Conservation (phyloP, 1,140 invertebrate genomes). For the Rhyzopertha dominica region DNA sequence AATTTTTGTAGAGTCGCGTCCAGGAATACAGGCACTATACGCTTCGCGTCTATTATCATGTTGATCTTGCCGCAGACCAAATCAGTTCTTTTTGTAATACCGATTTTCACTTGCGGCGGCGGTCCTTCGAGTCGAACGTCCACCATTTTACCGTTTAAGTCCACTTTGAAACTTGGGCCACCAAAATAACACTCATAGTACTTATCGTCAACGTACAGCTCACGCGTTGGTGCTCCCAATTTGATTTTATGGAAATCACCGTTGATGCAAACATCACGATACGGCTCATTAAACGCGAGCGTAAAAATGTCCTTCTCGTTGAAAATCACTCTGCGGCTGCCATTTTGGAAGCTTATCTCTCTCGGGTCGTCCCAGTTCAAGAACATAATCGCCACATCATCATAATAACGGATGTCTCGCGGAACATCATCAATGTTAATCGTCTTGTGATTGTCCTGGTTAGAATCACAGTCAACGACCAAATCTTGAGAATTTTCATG, state of each 20-base stretch:
- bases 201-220: slow-evolving; percentile 81
- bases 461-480: slow-evolving; percentile 55
- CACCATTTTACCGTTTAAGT: slow-evolving; percentile 71
- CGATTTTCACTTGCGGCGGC: slow-evolving; percentile 78
- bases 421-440: slow-evolving; percentile 79
- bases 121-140: slow-evolving; percentile 79
- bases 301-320: slow-evolving; percentile 66
- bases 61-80: slow-evolving; percentile 78
- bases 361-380: slow-evolving; percentile 78
- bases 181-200: slow-evolving; percentile 90
- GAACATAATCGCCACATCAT: slow-evolving; percentile 76
- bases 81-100: slow-evolving; percentile 63
- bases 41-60: slow-evolving; percentile 73
- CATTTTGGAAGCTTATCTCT: slow-evolving; percentile 78
- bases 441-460: slow-evolving; percentile 64
- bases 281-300: slow-evolving; percentile 66
- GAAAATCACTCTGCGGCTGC: slow-evolving; percentile 57
- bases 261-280: slow-evolving; percentile 65
- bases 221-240: slow-evolving; percentile 87
- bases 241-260: slow-evolving; percentile 70
- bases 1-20: slow-evolving; percentile 81
- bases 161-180: slow-evolving; percentile 77
- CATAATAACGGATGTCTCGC: slow-evolving; percentile 82
- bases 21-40: slow-evolving; percentile 74
- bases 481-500: slow-evolving; percentile 15